Percentiles rank a stretch among this genome's conserved stretches.
phyloP scores from a whole-genome alignment of 2,113 vertebrate genomes.

The Anolis sagrei region DNA sequence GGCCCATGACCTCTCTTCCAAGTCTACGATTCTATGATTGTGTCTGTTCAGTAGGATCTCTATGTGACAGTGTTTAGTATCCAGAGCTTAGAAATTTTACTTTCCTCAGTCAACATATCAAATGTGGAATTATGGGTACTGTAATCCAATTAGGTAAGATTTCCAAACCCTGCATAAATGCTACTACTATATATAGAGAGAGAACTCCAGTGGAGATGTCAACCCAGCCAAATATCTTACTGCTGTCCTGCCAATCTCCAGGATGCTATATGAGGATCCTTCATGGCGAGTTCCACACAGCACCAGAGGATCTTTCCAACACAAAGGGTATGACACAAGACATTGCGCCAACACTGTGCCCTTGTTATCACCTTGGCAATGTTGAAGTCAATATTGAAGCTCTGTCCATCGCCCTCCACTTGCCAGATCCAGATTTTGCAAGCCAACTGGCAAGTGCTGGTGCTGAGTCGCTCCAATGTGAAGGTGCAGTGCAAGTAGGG shows the following conservation, averaged over 20 bases:
- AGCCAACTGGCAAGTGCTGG: conserved; percentile 93
- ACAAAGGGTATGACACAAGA: not conserved
- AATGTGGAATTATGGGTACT: no score
- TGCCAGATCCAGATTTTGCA: conserved; percentile 99
- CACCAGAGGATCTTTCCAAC: not conserved
- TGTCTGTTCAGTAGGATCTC: not conserved
- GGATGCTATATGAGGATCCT: not conserved
- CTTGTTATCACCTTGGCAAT: conserved; percentile 90
- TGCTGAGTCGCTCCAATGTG: conserved; percentile 93
- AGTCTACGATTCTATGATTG: no score
- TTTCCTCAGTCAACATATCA: no score
- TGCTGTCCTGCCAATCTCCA: not conserved
- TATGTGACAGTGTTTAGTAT: not conserved
- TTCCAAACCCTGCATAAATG: not conserved
- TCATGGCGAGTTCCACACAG: not conserved
- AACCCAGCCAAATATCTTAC: not conserved
- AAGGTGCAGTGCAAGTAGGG: conserved; percentile 96
- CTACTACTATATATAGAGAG: not conserved
- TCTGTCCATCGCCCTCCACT: conserved; percentile 97
- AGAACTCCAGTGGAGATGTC: not conserved
- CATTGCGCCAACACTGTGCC: not conserved
- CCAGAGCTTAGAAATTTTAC: no score
- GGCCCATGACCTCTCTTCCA: no score
- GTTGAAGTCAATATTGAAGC: conserved; percentile 93
- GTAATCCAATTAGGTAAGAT: not conserved